Conservation (phyloP, 1,140 invertebrate species). For the Phymorhynchus buccinoides region DNA sequence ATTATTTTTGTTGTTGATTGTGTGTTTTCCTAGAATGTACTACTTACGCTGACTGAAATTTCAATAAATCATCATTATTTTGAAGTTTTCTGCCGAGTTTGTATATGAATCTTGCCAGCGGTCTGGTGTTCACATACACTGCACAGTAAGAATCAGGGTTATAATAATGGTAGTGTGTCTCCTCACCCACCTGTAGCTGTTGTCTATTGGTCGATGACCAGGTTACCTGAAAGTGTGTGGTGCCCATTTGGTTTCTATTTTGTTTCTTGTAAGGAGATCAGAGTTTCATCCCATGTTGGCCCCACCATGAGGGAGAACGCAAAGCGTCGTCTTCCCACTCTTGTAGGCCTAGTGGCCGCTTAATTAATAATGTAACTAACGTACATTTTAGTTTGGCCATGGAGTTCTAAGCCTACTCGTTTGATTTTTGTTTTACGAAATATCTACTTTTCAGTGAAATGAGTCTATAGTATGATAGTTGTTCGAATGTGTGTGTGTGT, state of each 20-base stretch:
- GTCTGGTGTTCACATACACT: neutral
- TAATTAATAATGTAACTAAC: too few relatives aligned
- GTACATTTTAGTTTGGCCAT: too few relatives aligned
- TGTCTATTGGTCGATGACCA: neutral
- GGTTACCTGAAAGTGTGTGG: neutral
- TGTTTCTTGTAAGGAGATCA: too few relatives aligned
- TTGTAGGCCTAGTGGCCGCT: too few relatives aligned
- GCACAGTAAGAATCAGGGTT: slow-evolving; percentile 15
- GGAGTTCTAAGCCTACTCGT: too few relatives aligned
- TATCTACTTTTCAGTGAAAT: too few relatives aligned
- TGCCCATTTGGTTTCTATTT: neutral
- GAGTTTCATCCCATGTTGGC: too few relatives aligned
- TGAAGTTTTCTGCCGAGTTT: neutral
- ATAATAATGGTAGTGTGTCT: neutral
- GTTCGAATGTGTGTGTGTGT: too few relatives aligned
- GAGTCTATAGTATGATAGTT: too few relatives aligned
- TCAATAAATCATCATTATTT: neutral
- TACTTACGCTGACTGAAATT: neutral
- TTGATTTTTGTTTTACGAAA: too few relatives aligned
- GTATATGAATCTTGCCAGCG: neutral
- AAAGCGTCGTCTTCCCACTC: too few relatives aligned
- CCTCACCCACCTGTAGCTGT: neutral
- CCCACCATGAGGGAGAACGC: too few relatives aligned
- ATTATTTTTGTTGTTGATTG: neutral
- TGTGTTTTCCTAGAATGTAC: neutral